These are phyloP conservation scores for Drosophila ananassae DNA, from an alignment of 1,140 invertebrate species.

Conservation along the genomic window DNA sequence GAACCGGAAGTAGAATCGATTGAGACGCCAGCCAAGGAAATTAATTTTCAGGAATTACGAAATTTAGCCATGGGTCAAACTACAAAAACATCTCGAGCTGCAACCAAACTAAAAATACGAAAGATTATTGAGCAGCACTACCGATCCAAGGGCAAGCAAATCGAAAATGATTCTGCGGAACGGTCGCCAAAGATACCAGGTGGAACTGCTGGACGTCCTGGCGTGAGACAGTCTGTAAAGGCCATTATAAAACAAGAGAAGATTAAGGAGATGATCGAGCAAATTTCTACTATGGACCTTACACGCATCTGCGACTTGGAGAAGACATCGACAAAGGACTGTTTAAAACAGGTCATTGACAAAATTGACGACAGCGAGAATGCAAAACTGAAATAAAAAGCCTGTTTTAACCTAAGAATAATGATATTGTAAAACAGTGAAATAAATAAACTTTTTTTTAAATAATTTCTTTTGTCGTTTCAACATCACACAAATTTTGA, in stretches of 20 bases:
- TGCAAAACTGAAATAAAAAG: conserved; percentile 42
- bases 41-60: conserved; percentile 74
- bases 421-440: conserved; percentile 4
- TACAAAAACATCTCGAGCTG: conserved; percentile 63
- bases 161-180: conserved; percentile 72
- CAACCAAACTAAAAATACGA: conserved; percentile 67
- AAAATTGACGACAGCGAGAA: conserved; percentile 70
- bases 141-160: conserved; percentile 68
- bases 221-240: conserved; percentile 84
- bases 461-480: not conserved
- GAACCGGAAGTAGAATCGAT: conserved; percentile 6
- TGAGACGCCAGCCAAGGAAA: conserved; percentile 59
- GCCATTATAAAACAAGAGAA: conserved; percentile 85
- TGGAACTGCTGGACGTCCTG: conserved; percentile 44
- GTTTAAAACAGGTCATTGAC: conserved; percentile 81
- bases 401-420: conserved; percentile 10
- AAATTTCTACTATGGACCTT: conserved; percentile 81
- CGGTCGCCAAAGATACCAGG: conserved; percentile 18
- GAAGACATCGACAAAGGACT: conserved; percentile 79
- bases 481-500: not conserved
- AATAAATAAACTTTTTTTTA: conserved; percentile 1
- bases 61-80: conserved; percentile 69
- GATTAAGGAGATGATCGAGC: conserved; percentile 84
- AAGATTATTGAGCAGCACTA: conserved; percentile 79
- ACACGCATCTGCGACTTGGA: conserved; percentile 79